These are phyloP conservation scores for Momotus momota DNA, from an alignment of 2,797 vertebrate genomes.

Conservation along the genomic window DNA sequence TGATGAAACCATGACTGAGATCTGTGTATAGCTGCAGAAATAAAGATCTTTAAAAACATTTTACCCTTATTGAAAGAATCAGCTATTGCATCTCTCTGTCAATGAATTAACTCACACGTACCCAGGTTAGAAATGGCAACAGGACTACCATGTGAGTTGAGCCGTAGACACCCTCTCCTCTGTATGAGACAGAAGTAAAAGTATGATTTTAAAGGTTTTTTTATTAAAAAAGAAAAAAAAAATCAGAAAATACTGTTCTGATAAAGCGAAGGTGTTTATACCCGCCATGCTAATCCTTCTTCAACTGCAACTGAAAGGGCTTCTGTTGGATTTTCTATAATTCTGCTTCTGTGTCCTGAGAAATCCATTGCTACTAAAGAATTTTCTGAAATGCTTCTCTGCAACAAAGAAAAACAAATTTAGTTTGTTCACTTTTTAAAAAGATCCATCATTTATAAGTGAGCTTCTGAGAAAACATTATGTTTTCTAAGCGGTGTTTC, in stretches of 20 bases:
- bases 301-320: constrained; percentile 94
- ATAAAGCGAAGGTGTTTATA: constrained; percentile 69
- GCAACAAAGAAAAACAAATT: constrained; percentile 52
- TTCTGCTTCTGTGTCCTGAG: constrained; percentile 92
- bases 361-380: constrained; percentile 99
- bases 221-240: background rate
- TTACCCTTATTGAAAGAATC: background rate
- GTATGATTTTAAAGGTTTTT: background rate
- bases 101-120: constrained; percentile 72
- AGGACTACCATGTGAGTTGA: constrained; percentile 89
- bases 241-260: background rate
- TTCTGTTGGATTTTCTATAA: constrained; percentile 97
- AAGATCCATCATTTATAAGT: background rate
- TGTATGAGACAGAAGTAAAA: constrained; percentile 66
- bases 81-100: background rate
- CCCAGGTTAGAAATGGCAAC: constrained; percentile 85
- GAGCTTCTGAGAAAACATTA: constrained; percentile 12
- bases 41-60: background rate
- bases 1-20: constrained; percentile 97
- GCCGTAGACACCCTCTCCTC: constrained; percentile 93
- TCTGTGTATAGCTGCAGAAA: constrained; percentile 87
- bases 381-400: constrained; percentile 98
- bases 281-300: constrained; percentile 96
- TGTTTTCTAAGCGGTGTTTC: constrained; percentile 11
- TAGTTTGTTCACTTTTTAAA: background rate